Conservation (phyloP, 2,888 invertebrate species). For the Lacanobia wlatinum region DNA sequence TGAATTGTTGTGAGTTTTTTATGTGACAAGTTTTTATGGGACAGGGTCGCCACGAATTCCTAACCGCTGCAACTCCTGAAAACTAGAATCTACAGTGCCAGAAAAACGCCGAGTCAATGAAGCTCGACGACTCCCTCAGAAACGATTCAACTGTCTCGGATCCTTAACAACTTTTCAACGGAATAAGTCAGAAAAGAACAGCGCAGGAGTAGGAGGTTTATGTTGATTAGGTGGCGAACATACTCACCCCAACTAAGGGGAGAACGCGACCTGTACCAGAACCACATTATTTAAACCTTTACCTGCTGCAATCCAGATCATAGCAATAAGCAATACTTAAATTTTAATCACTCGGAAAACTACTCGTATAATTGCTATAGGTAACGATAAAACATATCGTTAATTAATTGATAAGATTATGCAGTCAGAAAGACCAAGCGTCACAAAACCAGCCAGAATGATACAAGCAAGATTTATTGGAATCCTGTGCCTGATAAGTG, state of each 20-base stretch:
- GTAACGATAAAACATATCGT: slow-evolving; percentile 17
- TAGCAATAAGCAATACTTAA: not conserved
- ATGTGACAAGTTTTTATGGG: too few relatives aligned
- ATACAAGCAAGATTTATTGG: slow-evolving; percentile 4
- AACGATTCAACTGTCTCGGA: too few relatives aligned
- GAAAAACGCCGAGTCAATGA: too few relatives aligned
- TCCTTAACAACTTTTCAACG: too few relatives aligned
- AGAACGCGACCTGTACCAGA: not conserved
- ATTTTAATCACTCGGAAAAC: slow-evolving; percentile 25
- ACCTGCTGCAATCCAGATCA: not conserved
- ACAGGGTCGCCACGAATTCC: too few relatives aligned
- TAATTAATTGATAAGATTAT: slow-evolving; percentile 41
- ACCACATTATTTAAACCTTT: not conserved
- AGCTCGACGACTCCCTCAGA: too few relatives aligned
- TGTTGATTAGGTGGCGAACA: not conserved
- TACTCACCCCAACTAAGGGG: not conserved
- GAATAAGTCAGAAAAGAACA: not conserved
- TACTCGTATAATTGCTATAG: slow-evolving; percentile 9
- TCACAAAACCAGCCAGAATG: slow-evolving; percentile 15
- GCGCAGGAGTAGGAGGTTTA: too few relatives aligned
- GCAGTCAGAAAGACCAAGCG: not conserved
- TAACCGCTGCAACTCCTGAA: too few relatives aligned
- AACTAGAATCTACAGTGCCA: too few relatives aligned
- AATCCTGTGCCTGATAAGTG: slow-evolving; percentile 3
- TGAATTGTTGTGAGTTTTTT: too few relatives aligned